Evolutionary conservation across 2,888 invertebrate genomes (phyloP).

Genomic region (Pseudococcus jackbeardsleyi): DNA sequence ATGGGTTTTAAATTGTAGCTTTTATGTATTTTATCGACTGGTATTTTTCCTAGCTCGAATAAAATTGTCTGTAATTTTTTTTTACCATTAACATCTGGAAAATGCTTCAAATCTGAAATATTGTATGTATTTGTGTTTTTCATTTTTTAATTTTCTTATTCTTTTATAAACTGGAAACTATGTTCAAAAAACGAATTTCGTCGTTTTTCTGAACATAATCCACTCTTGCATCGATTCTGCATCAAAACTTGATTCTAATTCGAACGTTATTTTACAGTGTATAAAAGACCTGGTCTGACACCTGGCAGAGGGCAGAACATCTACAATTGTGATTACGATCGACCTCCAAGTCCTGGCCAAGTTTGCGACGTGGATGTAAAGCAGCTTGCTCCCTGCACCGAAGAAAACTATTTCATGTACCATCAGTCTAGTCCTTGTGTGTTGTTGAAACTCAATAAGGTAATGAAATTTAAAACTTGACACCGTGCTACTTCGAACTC

Average conservation of each 20-base stretch:
- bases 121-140: neutral
- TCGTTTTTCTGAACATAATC: neutral
- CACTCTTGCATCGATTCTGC: neutral
- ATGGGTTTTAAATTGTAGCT: too few relatives aligned
- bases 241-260: neutral
- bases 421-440: constrained; percentile 94
- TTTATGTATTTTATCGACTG: too few relatives aligned
- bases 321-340: constrained; percentile 81
- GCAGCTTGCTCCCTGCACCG: constrained; percentile 83
- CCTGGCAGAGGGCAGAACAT: constrained; percentile 83
- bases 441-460: constrained; percentile 94
- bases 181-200: neutral
- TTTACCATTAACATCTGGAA: neutral
- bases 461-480: constrained; percentile 68
- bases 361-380: constrained; percentile 91
- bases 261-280: constrained; percentile 72
- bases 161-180: neutral
- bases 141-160: neutral
- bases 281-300: constrained; percentile 80
- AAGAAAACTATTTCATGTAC: constrained; percentile 89
- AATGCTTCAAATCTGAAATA: neutral
- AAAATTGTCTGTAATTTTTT: neutral
- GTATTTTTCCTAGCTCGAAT: too few relatives aligned
- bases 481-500: neutral
- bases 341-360: constrained; percentile 79